Evolutionary conservation across 2,888 invertebrate genomes (phyloP), one percentile per base, ranked within the genome.

Genomic region (Chloroclystis v-ata): DNA sequence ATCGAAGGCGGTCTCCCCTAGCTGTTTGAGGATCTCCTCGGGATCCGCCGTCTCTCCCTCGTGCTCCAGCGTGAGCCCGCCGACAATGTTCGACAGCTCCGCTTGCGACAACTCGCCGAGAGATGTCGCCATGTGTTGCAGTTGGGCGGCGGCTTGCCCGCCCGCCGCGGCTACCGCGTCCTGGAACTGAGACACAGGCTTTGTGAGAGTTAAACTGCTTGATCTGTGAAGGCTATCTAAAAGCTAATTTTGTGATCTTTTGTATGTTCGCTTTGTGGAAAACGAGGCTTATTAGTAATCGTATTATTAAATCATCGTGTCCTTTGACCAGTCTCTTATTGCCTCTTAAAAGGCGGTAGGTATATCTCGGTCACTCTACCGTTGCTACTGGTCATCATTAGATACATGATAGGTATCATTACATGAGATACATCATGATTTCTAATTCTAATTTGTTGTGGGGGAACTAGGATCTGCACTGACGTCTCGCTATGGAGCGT

Each of bases 1-100:
- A 57, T 96, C 96, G 69, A 96, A 96, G 49, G 94, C 92, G 43
- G 94, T 93, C 65, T 96, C 96, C 26, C 93, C 93, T 32, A 95
- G 85, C 74, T 95, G 94, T 63, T 94, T 94, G 67, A 95, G 92
- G 52, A 95, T 91, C 63, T 95, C 95, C 58, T 94, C 95, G 39
- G 93, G 92, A 69, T 94, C 94, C 41, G 77, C 76, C 0, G 81
- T 77, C 40, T 82, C 83, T 1, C 78, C 74, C 28, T 76, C 78
- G 58, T 82, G 80, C 1, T 89, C 89, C 7, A 89, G 74, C 24
- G 92, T 90, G 33, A 92, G 79, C 0, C 90, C 89, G 2, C 90
- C 86, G 29, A 92, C 93, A 54, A 93, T 89, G 60, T 91, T 92
- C 49, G 91, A 91, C 53, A 93, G 88, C 79, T 93, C 93, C 28